Evolutionary conservation across 2,113 vertebrate species (phyloP).

Genomic region (Pteruthius melanotis): DNA sequence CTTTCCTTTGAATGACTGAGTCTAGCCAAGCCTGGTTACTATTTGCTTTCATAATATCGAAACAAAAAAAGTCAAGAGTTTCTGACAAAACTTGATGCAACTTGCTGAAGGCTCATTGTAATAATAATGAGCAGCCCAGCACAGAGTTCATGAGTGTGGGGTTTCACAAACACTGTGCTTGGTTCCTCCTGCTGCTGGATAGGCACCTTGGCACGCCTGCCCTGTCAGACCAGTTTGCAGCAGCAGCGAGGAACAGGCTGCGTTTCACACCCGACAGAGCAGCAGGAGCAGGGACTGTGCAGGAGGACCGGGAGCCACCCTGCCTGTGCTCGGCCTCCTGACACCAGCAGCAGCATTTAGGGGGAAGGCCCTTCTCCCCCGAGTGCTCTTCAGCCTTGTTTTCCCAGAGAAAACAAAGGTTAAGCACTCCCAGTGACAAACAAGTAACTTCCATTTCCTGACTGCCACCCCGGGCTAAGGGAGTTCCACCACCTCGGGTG

Average conservation of each 20-base stretch:
- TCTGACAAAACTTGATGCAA: constrained; percentile 22
- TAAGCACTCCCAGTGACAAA: not conserved
- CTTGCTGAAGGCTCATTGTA: not conserved
- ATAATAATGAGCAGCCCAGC: not conserved
- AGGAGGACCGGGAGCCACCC: rapidly evolving
- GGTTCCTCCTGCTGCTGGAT: not conserved
- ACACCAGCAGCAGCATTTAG: not conserved
- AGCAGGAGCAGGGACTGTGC: rapidly evolving
- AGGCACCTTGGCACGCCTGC: not conserved
- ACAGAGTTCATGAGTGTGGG: not conserved
- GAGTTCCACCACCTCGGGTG: not conserved
- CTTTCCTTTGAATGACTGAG: not conserved
- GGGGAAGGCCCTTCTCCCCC: not conserved
- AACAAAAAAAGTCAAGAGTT: not conserved
- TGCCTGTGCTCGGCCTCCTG: rapidly evolving
- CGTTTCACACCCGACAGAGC: not conserved
- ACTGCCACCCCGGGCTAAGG: not conserved
- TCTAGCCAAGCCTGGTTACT: not conserved
- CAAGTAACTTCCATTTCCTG: not conserved
- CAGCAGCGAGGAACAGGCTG: not conserved
- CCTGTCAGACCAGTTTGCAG: not conserved
- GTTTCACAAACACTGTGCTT: not conserved
- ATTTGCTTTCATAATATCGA: not conserved
- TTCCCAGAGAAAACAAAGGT: not conserved
- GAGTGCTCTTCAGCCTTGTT: not conserved